Evolutionary conservation across 2,113 vertebrate species (phyloP), one percentile per base, ranked within the genome.

Genomic region (Centropus bengalensis): DNA sequence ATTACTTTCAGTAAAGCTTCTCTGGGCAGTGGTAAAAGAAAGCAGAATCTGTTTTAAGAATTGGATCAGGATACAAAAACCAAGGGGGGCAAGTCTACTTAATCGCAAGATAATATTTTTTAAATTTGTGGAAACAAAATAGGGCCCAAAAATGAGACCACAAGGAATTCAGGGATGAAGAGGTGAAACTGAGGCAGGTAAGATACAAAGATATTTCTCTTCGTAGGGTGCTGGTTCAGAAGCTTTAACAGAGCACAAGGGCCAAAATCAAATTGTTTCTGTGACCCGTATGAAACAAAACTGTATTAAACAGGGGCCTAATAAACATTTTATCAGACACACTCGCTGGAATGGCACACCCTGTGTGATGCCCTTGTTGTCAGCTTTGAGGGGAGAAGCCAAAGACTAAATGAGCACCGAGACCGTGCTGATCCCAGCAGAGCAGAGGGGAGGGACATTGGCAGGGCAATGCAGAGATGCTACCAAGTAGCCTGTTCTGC

Each of bases 391-490:
- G 60, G 83, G 85, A 92, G 82, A 95, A 96, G 93, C 85, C 86
- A 82, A 97, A 84, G 93, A 88, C 88, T 91, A 95, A 94, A 95
- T 81, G 92, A 96, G 96, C 88, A 19, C 1, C 26, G 91, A 95
- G 88, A 78, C 85, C 75, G 82, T 58, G 9, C 62, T 7, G 90
- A 63, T 91, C 94, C 93, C 80, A 81, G 73, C 75, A 54, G 94
- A 90, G 54, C 82, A 51, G 92, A 94, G 86, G 86, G 80, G 79
- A 95, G 94, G 93, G 52, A 83, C 73, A 12, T 14, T 86, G 86
- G 95, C 93, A 94, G 64, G 64, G 76, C 33, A 49, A 27, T 4
- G 49, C 27, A 51, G 88, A 86, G 82, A 89, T 70, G 73, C 56
- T 83, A 94, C 83, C 69, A 44, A 70, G 33, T 40, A 40, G 30